A percentile compares a stretch with the other conserved stretches of the same genome.
phyloP scores from a whole-genome alignment of 2,888 invertebrate genomes.

The Clusia tigrina region DNA sequence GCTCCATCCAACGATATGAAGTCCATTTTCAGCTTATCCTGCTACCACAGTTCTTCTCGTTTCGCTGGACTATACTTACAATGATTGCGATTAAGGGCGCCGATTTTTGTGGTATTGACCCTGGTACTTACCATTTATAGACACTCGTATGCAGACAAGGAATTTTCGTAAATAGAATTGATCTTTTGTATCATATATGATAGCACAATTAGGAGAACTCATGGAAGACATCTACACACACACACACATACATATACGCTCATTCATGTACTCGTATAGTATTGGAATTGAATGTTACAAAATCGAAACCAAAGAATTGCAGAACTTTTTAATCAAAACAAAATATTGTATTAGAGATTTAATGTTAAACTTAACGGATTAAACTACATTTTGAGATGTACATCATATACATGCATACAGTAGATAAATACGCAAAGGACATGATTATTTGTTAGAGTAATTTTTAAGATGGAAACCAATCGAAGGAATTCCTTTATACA shows the following conservation, averaged over 20 bases:
- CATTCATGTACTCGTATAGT: constrained; percentile 1
- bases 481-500: too few relatives aligned
- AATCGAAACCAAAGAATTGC: constrained; percentile 44
- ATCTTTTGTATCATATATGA: constrained; percentile 40
- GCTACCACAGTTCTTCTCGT: too few relatives aligned
- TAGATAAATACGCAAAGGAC: background rate
- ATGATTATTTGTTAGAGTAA: background rate
- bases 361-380: background rate
- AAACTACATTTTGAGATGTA: too few relatives aligned
- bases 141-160: constrained; percentile 44
- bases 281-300: constrained; percentile 28
- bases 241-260: constrained; percentile 21
- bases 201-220: constrained; percentile 41
- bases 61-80: too few relatives aligned
- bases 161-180: constrained; percentile 56
- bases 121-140: too few relatives aligned
- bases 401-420: too few relatives aligned
- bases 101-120: too few relatives aligned
- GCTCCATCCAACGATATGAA: too few relatives aligned
- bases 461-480: background rate
- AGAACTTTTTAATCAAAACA: constrained; percentile 48
- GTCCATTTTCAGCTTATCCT: too few relatives aligned
- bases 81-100: too few relatives aligned
- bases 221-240: constrained; percentile 33
- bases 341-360: background rate